These are phyloP conservation scores for Dolichotis patagonum DNA, from an alignment of 2,113 vertebrate genomes.

Conservation along the genomic window DNA sequence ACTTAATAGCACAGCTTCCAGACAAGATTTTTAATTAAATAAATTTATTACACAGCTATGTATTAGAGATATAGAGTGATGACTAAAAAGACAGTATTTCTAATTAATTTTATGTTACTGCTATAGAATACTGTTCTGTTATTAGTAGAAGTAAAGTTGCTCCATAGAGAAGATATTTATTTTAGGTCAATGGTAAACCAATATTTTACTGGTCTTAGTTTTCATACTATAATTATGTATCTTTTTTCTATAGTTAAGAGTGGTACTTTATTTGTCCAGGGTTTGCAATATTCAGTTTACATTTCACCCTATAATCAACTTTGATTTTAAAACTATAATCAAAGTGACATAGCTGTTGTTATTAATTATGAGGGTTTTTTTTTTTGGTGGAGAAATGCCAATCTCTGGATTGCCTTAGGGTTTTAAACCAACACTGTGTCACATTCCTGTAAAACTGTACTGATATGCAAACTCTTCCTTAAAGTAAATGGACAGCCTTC, in stretches of 20 bases:
- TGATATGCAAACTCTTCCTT: not conserved
- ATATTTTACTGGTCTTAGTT: not conserved
- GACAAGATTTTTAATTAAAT: constrained; percentile 34
- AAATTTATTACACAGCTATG: not conserved
- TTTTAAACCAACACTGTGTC: not conserved
- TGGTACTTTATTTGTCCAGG: not conserved
- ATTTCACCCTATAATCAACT: not conserved
- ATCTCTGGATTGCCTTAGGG: not conserved
- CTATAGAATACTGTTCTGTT: not conserved
- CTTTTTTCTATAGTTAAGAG: not conserved
- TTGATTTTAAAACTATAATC: not conserved
- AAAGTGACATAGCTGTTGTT: not conserved
- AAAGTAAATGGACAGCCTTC: not conserved
- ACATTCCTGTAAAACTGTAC: not conserved
- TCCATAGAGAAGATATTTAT: not conserved
- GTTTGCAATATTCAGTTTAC: not conserved
- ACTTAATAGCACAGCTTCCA: not conserved
- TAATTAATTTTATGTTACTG: not conserved
- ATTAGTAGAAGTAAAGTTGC: not conserved
- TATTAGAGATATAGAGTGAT: not conserved
- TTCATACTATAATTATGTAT: not conserved
- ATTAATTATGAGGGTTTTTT: not conserved
- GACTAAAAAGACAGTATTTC: not conserved
- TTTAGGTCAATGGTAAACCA: not conserved
- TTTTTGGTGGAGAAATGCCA: too few relatives aligned